These are phyloP conservation scores for Palloptera scutellata DNA, from an alignment of 2,888 invertebrate species.

Conservation along the genomic window DNA sequence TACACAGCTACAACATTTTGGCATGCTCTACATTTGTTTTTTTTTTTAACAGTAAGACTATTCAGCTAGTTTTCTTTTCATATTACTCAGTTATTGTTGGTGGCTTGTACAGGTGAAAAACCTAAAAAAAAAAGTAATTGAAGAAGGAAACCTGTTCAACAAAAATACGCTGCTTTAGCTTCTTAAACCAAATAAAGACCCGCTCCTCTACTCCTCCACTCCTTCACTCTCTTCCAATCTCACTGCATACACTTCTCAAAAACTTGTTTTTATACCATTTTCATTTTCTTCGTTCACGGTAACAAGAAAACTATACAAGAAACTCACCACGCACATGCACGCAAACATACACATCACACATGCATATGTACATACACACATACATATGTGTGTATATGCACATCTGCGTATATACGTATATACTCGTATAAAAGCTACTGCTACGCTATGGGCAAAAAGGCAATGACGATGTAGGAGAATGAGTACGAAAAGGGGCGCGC, in stretches of 20 bases:
- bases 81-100: too few relatives aligned
- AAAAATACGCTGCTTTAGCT: too few relatives aligned
- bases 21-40: too few relatives aligned
- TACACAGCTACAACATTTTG: too few relatives aligned
- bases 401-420: not conserved
- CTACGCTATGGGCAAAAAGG: constrained; percentile 37
- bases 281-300: too few relatives aligned
- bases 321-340: constrained; percentile 21
- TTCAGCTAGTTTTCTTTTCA: too few relatives aligned
- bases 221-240: not conserved
- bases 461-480: constrained; percentile 22
- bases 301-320: constrained; percentile 10
- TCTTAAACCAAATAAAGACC: not conserved
- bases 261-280: too few relatives aligned
- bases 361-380: constrained; percentile 18
- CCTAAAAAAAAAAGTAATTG: too few relatives aligned
- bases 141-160: too few relatives aligned
- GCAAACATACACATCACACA: constrained; percentile 19
- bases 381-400: not conserved
- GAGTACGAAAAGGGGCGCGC: too few relatives aligned
- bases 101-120: too few relatives aligned
- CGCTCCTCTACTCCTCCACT: not conserved
- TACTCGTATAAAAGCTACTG: not conserved
- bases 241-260: not conserved
- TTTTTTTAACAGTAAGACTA: too few relatives aligned